phyloP scores from a whole-genome alignment of 2,113 vertebrate genomes.

The Strigops habroptila region DNA sequence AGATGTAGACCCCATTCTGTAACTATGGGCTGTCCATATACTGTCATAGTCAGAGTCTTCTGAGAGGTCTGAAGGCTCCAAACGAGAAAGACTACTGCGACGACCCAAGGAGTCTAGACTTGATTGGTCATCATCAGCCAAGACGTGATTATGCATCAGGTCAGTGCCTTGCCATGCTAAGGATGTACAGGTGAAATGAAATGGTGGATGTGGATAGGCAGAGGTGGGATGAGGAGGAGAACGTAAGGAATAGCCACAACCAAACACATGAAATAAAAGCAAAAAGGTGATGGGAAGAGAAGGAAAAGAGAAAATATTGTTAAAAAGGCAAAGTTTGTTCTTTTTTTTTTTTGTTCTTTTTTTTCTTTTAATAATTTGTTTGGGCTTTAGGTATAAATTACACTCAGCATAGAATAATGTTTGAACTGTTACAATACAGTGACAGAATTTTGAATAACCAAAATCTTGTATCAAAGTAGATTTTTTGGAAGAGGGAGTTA shows the following conservation, averaged over 20 bases:
- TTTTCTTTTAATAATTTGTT: not conserved
- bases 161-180: slow-evolving; percentile 99
- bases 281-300: slow-evolving; percentile 85
- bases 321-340: slow-evolving; percentile 76
- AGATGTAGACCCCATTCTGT: slow-evolving; percentile 96
- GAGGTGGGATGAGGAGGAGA: slow-evolving; percentile 71
- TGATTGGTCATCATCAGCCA: slow-evolving; percentile 95
- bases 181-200: slow-evolving; percentile 77
- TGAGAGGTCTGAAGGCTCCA: slow-evolving; percentile 95
- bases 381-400: slow-evolving; percentile 47
- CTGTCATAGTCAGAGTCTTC: slow-evolving; percentile 99
- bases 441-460: not conserved
- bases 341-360: not conserved
- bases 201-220: slow-evolving; percentile 77
- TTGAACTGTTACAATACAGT: not conserved
- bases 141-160: slow-evolving; percentile 99
- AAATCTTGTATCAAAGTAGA: not conserved
- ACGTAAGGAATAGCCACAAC: slow-evolving; percentile 81
- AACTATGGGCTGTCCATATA: slow-evolving; percentile 99
- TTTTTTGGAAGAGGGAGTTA: not conserved
- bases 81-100: slow-evolving; percentile 96
- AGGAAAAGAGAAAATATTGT: slow-evolving; percentile 89
- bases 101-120: slow-evolving; percentile 92
- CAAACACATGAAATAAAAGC: slow-evolving; percentile 81
- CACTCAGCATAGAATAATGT: slow-evolving; percentile 9